Evolutionary conservation across 2,888 invertebrate genomes (phyloP), one percentile per base, ranked within the genome.

Genomic region (Geotrupes spiniger): DNA sequence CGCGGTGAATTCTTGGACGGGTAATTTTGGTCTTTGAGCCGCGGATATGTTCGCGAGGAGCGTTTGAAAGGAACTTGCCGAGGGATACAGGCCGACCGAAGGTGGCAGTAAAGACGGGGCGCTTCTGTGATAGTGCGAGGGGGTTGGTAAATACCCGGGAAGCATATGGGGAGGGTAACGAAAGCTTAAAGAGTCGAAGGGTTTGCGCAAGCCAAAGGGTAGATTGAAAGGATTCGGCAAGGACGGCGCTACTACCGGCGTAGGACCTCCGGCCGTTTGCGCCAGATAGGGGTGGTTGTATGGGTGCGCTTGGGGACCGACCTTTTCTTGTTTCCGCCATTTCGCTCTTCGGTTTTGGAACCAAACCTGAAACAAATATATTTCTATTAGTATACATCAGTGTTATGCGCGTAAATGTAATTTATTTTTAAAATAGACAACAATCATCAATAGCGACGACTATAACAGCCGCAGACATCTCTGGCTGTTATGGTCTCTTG

Each of bases 281-380:
- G 83, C 79, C 56, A 89, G 70, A 73, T 90, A 92, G 1, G 91
- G 90, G 6, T n/a, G n/a, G 70, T 88, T 91, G 80, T 92, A 92
- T 1, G 92, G 92, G 71, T 92, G 92, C 1, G 82, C 91, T 64
- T 91, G 88, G 0, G 92, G 92, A 0, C 92, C 92, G 48, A 92
- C 92, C 74, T 92, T 92, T 74, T 92, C 92, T 67, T 92, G 92
- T 67, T 93, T 93, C 29, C 93, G 80, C 92, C 92, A 93, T 75
- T 93, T 93, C 37, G 92, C 92, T 29, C 92, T 80, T 1, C 92
- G 81, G 72, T 93, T 93, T 77, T 93, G 92, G 73, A 92, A 93
- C 92, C 92, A 92, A 3, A 93, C 92, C 92, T 92, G 82, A 0
- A 78, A 80, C 63, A 70, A 33, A 14, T 33, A 29, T n/a, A n/a